Evolutionary conservation across 2,113 vertebrate genomes (phyloP).

Genomic region (Alethe diademata): DNA sequence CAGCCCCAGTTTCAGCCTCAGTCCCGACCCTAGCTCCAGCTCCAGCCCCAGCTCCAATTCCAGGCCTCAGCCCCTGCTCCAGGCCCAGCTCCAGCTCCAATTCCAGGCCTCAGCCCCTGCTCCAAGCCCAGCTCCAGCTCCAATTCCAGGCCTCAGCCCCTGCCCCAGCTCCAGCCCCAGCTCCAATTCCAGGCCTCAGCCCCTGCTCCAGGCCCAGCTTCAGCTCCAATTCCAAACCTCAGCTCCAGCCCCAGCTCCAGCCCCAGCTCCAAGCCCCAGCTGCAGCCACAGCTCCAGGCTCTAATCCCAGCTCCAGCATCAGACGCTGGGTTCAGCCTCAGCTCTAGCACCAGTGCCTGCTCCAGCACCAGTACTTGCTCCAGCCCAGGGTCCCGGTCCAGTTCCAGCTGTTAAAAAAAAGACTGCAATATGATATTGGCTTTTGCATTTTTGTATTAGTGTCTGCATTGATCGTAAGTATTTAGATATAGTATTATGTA

Average conservation of each 20-base stretch:
- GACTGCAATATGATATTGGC: too few species aligned
- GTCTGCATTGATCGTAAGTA: too few species aligned
- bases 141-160: too few species aligned
- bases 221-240: too few species aligned
- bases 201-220: neutral
- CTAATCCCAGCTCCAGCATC: neutral
- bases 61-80: too few species aligned
- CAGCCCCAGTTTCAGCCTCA: neutral
- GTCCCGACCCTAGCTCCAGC: too few species aligned
- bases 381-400: rapidly evolving
- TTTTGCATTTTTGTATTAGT: too few species aligned
- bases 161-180: neutral
- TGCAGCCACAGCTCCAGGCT: neutral
- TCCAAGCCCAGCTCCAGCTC: neutral
- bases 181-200: neutral
- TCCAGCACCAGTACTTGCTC: neutral
- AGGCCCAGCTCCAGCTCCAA: neutral
- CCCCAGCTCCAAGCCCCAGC: neutral
- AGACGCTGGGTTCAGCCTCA: too few species aligned
- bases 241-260: too few species aligned
- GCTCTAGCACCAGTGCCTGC: neutral
- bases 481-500: too few species aligned
- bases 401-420: neutral
- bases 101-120: neutral
- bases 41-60: too few species aligned